A percentile compares a stretch with the other conserved stretches of the same genome.
Evolutionary conservation across 2,113 vertebrate species (phyloP).

Genomic region (Pica pica): DNA sequence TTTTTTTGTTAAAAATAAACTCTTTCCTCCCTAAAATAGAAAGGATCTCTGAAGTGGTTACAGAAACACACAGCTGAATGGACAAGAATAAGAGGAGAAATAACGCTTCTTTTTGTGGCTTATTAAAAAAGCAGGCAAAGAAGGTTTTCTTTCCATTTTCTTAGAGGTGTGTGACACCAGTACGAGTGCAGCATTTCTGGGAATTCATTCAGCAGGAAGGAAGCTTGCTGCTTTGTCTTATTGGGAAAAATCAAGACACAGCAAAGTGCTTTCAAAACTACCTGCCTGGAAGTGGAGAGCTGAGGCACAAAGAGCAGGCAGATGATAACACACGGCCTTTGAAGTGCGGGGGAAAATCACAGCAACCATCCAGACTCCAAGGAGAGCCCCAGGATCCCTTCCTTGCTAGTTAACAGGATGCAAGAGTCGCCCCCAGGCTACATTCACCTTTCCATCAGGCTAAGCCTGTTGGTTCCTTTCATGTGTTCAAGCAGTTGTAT

Average conservation of each 20-base stretch:
- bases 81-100: neutral
- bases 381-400: slow-evolving; percentile 25
- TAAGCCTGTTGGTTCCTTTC: neutral
- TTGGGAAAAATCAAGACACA: neutral
- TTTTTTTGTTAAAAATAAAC: neutral
- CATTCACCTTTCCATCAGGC: slow-evolving; percentile 25
- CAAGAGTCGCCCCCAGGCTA: slow-evolving; percentile 1
- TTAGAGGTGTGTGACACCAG: neutral
- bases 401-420: neutral
- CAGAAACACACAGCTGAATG: neutral
- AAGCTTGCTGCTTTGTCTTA: neutral
- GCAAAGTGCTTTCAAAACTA: neutral
- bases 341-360: neutral
- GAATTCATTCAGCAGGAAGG: neutral
- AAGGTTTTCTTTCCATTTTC: neutral
- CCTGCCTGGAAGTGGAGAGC: neutral
- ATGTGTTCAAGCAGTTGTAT: neutral
- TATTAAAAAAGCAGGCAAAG: neutral
- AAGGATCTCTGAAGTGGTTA: neutral
- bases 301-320: neutral
- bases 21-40: neutral
- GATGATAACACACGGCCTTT: neutral
- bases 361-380: neutral
- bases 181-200: rapidly evolving
- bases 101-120: neutral